phyloP scores from a whole-genome alignment of 1,140 invertebrate genomes.

The Megathymus violae region DNA sequence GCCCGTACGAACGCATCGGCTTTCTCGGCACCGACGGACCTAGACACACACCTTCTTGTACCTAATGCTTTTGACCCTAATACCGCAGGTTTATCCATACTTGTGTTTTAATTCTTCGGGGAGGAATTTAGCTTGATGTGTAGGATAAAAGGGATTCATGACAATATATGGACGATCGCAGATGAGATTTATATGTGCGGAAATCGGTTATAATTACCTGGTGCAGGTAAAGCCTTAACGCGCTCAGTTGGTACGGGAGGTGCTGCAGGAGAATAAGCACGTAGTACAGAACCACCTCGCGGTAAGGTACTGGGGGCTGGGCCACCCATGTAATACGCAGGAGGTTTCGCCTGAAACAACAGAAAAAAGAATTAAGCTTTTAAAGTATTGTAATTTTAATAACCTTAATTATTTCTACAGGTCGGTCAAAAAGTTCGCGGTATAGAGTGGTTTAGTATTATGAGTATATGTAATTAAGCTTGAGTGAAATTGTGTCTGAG shows the following conservation, averaged over 20 bases:
- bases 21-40: constrained; percentile 85
- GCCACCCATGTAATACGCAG: constrained; percentile 86
- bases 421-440: too few species aligned
- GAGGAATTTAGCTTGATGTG: not conserved
- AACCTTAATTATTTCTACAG: too few species aligned
- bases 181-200: not conserved
- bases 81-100: constrained; percentile 2
- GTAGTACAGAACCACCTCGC: constrained; percentile 85
- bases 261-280: constrained; percentile 88
- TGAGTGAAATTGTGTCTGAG: too few species aligned
- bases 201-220: constrained; percentile 61
- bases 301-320: constrained; percentile 85
- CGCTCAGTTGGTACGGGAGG: constrained; percentile 84
- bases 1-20: constrained; percentile 85
- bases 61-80: constrained; percentile 35
- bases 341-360: constrained; percentile 70
- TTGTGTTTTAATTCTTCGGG: not conserved
- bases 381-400: too few species aligned
- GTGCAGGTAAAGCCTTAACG: constrained; percentile 77
- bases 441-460: too few species aligned
- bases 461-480: too few species aligned
- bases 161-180: not conserved
- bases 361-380: not conserved
- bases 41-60: constrained; percentile 67
- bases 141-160: not conserved